A percentile compares a stretch with the other conserved stretches of the same genome.
phyloP scores from a whole-genome alignment of 2,113 vertebrate species.

The Rutilus rutilus region DNA sequence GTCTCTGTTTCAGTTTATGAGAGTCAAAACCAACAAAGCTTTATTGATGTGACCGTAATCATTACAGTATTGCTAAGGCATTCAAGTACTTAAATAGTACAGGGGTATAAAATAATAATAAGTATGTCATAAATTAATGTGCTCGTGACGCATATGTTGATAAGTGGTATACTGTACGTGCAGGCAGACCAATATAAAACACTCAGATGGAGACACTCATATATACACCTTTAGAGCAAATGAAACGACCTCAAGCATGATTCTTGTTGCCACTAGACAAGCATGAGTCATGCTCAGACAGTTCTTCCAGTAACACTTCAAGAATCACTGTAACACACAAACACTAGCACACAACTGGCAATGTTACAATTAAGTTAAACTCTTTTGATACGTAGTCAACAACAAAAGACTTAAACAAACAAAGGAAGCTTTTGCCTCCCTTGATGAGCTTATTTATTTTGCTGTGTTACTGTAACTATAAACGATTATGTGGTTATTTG shows the following conservation, averaged over 20 bases:
- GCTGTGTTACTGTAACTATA: not conserved
- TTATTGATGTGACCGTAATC: not conserved
- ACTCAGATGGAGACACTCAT: not conserved
- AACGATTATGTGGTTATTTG: not conserved
- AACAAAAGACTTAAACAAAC: not conserved
- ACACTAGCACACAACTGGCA: not conserved
- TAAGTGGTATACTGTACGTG: not conserved
- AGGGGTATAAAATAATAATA: not conserved
- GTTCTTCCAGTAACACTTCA: constrained; percentile 3
- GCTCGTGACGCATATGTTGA: constrained; percentile 4
- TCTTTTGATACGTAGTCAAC: not conserved
- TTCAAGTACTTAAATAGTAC: not conserved
- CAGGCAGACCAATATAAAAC: constrained; percentile 5
- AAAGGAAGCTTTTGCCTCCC: not conserved
- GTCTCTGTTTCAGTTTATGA: constrained; percentile 15
- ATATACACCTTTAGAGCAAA: constrained; percentile 17
- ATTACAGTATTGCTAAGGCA: constrained; percentile 26
- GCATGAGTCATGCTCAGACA: constrained; percentile 19
- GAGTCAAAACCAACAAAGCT: constrained; percentile 3
- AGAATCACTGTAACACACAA: not conserved
- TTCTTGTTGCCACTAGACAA: constrained; percentile 9
- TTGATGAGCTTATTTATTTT: not conserved
- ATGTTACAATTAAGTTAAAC: not conserved
- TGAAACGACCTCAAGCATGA: constrained; percentile 5
- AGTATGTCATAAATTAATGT: not conserved